phyloP scores from a whole-genome alignment of 2,888 invertebrate genomes.

The Mythimna impura region DNA sequence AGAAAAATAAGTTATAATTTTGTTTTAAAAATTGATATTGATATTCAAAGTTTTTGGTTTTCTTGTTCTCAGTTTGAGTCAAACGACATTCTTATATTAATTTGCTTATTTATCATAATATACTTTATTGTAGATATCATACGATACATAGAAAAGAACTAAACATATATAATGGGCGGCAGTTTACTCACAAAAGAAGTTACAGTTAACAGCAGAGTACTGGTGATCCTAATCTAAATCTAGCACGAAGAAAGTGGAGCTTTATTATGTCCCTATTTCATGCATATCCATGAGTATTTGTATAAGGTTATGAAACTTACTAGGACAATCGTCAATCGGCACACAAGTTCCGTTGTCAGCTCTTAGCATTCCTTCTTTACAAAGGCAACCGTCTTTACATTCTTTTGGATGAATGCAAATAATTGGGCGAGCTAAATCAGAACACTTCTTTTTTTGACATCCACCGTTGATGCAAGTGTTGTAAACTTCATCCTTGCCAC shows the following conservation, averaged over 20 bases:
- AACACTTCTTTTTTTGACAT: conserved; percentile 66
- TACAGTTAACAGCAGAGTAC: too few species aligned
- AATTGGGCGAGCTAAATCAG: conserved; percentile 52
- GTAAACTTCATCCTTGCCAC: conserved; percentile 62
- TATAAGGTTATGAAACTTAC: conserved; percentile 50
- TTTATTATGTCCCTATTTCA: neutral
- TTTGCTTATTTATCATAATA: too few species aligned
- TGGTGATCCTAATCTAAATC: neutral
- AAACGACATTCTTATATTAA: too few species aligned
- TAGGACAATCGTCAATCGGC: conserved; percentile 64
- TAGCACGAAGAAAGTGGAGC: neutral
- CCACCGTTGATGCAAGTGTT: conserved; percentile 67
- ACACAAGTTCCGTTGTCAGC: conserved; percentile 64
- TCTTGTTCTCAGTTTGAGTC: too few species aligned
- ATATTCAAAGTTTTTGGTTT: too few species aligned
- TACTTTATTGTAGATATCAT: too few species aligned
- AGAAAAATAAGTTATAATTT: neutral
- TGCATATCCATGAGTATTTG: neutral
- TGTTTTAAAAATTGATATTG: too few species aligned
- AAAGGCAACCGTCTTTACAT: conserved; percentile 65
- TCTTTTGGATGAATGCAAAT: conserved; percentile 61
- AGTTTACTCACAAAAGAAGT: too few species aligned
- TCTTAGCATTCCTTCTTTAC: conserved; percentile 59
- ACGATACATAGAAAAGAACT: too few species aligned
- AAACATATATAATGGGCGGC: too few species aligned